These are phyloP conservation scores for Cardinalis cardinalis DNA, from an alignment of 2,113 vertebrate genomes.

Conservation along the genomic window DNA sequence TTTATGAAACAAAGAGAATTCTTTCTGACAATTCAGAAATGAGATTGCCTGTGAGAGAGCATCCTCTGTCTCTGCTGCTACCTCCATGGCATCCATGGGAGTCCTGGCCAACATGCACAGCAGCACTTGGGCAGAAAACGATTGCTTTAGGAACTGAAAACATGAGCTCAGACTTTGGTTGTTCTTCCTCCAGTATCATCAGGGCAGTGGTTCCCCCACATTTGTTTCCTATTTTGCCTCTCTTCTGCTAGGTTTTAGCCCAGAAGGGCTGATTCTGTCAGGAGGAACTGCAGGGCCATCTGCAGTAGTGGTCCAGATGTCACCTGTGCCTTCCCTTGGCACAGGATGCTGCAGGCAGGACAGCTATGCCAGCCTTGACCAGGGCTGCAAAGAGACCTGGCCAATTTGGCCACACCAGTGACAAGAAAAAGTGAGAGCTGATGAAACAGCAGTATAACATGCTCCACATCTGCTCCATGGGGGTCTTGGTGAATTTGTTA, in stretches of 20 bases:
- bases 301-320: neutral
- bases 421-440: neutral
- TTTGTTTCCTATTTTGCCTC: neutral
- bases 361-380: neutral
- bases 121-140: accelerated
- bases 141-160: neutral
- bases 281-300: neutral
- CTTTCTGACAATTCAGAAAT: neutral
- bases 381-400: neutral
- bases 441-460: neutral
- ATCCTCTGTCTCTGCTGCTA: neutral
- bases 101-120: neutral
- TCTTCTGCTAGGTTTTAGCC: neutral
- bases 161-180: neutral
- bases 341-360: neutral
- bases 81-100: neutral
- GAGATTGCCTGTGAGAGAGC: neutral
- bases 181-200: neutral
- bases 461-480: neutral
- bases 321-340: neutral
- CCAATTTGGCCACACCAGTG: neutral
- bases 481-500: neutral
- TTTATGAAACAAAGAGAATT: neutral
- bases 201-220: neutral
- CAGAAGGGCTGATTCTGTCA: neutral